These are phyloP conservation scores for Cheirogaleus medius DNA, from an alignment of 2,113 vertebrate species.

Conservation along the genomic window DNA sequence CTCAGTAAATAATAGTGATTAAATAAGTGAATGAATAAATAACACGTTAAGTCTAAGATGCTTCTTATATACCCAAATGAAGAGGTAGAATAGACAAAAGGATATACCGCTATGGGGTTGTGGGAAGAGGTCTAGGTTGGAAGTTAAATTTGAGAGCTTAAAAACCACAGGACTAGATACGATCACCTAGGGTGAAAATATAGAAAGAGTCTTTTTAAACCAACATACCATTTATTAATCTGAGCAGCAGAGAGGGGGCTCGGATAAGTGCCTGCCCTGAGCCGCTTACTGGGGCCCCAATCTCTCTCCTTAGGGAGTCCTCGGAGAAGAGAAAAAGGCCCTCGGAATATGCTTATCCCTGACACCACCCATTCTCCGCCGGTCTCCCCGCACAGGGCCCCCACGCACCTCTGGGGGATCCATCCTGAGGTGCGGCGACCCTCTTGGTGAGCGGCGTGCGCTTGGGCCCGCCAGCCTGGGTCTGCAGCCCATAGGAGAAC, in stretches of 20 bases:
- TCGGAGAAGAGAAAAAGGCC: background rate
- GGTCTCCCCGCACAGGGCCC: background rate
- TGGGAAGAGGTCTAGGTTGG: background rate
- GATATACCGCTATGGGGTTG: background rate
- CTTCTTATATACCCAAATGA: slow-evolving; percentile 10
- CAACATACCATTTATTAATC: slow-evolving; percentile 3
- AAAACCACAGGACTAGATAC: background rate
- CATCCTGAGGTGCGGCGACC: slow-evolving; percentile 80
- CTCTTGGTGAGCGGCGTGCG: slow-evolving; percentile 86
- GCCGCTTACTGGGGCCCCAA: background rate
- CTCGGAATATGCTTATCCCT: background rate
- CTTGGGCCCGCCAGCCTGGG: slow-evolving; percentile 80
- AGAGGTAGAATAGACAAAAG: background rate
- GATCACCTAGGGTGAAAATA: background rate
- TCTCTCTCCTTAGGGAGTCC: background rate
- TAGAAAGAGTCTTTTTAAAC: background rate
- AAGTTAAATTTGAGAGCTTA: slow-evolving; percentile 17
- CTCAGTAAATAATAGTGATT: background rate
- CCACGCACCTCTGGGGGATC: slow-evolving; percentile 71
- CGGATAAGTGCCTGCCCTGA: background rate
- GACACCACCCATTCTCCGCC: background rate
- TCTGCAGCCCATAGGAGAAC: slow-evolving; percentile 93
- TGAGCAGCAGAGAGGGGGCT: background rate
- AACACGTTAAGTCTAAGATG: background rate
- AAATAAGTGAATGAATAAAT: background rate